Evolutionary conservation across 1,140 invertebrate species (phyloP).

Genomic region (Zaprionus kolodkinae): DNA sequence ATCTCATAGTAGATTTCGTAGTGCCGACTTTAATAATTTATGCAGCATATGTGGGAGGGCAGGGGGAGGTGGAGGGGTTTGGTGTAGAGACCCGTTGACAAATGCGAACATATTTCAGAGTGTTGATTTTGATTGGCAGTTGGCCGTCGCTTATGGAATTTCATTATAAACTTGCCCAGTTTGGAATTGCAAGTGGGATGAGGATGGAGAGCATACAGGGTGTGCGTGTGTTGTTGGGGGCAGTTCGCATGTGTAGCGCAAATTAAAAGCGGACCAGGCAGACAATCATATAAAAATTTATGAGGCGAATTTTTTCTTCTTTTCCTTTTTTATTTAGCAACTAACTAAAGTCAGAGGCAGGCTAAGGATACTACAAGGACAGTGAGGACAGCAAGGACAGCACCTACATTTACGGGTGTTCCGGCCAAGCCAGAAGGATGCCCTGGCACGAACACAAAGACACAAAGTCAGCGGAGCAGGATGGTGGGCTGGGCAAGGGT

Average conservation of each 20-base stretch:
- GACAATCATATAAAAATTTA: constrained; percentile 74
- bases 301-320: constrained; percentile 43
- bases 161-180: constrained; percentile 52
- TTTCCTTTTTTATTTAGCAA: constrained; percentile 22
- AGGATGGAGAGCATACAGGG: neutral
- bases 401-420: constrained; percentile 56
- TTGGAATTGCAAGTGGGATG: neutral
- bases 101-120: constrained; percentile 50
- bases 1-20: constrained; percentile 8
- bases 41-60: neutral
- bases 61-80: too few species aligned
- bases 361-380: constrained; percentile 57
- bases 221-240: constrained; percentile 16
- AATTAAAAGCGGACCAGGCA: constrained; percentile 59
- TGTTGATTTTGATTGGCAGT: constrained; percentile 66
- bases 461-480: constrained; percentile 50
- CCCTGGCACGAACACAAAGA: constrained; percentile 48
- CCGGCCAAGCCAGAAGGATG: constrained; percentile 17
- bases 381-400: constrained; percentile 63
- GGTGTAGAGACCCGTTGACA: constrained; percentile 14
- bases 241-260: constrained; percentile 47
- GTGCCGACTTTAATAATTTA: constrained; percentile 60
- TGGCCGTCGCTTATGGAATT: constrained; percentile 70
- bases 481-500: neutral
- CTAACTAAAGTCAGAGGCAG: constrained; percentile 66